Percentiles rank a stretch among this genome's conserved stretches.
These are phyloP conservation scores for Andrena minutula DNA, from an alignment of 2,888 invertebrate species.

Conservation along the genomic window DNA sequence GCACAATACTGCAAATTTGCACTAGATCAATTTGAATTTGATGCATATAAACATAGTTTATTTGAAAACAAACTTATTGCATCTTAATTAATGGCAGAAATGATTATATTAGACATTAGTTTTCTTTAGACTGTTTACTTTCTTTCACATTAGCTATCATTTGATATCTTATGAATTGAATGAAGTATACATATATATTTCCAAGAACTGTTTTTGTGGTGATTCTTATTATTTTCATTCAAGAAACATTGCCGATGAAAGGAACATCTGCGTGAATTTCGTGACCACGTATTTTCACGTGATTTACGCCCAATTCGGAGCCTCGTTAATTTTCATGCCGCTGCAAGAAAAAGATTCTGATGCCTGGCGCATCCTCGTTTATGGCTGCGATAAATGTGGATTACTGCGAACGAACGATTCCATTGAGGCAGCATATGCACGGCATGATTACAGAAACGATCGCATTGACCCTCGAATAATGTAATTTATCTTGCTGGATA, in stretches of 20 bases:
- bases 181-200: not conserved
- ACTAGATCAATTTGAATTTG: too few relatives aligned
- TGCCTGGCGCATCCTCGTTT: constrained; percentile 38
- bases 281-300: not conserved
- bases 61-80: too few relatives aligned
- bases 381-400: constrained; percentile 59
- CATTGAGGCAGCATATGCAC: constrained; percentile 44
- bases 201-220: not conserved
- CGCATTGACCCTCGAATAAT: constrained; percentile 63
- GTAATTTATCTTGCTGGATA: constrained; percentile 48
- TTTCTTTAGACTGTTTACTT: too few relatives aligned
- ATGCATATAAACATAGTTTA: too few relatives aligned
- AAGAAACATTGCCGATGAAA: not conserved
- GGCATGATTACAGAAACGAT: constrained; percentile 53
- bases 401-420: constrained; percentile 53
- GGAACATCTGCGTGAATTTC: constrained; percentile 6
- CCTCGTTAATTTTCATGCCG: constrained; percentile 40
- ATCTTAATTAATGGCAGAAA: too few relatives aligned
- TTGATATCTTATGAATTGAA: too few relatives aligned
- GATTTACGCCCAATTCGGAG: constrained; percentile 43
- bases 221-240: not conserved
- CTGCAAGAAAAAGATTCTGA: not conserved
- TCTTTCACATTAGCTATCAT: too few relatives aligned
- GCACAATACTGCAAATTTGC: too few relatives aligned
- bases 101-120: too few relatives aligned